These are phyloP conservation scores for Microtus ochrogaster DNA, from an alignment of 2,113 vertebrate species.

Conservation along the genomic window DNA sequence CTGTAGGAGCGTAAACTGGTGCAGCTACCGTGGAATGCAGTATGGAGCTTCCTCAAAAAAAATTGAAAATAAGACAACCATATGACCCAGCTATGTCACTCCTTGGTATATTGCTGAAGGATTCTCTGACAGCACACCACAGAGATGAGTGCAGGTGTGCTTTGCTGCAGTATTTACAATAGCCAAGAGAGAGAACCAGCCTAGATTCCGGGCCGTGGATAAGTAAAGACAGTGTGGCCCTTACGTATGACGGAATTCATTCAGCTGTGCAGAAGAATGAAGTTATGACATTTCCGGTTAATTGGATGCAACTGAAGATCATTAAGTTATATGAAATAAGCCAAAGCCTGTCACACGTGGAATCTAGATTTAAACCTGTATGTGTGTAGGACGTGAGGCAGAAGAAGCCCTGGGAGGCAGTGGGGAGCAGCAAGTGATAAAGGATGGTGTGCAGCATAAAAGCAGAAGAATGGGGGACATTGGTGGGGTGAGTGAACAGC, in stretches of 20 bases:
- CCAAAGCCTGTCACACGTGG: too few species aligned
- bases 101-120: not conserved
- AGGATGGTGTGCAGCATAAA: not conserved
- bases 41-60: not conserved
- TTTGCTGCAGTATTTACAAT: not conserved
- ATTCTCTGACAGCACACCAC: not conserved
- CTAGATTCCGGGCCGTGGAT: too few species aligned
- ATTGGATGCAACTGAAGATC: not conserved
- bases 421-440: too few species aligned
- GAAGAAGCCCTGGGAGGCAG: not conserved
- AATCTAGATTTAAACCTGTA: not conserved
- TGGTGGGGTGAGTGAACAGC: not conserved
- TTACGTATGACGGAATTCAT: not conserved
- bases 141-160: not conserved
- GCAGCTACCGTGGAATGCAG: not conserved
- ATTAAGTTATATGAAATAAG: not conserved
- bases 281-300: not conserved
- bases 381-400: not conserved
- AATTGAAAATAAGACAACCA: not conserved
- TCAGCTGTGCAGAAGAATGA: not conserved
- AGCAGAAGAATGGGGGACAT: not conserved
- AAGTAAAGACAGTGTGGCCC: not conserved
- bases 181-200: not conserved
- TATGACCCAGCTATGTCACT: not conserved
- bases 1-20: not conserved